A percentile compares a stretch with the other conserved stretches of the same genome.
These are phyloP conservation scores for Carassius gibelio DNA, from an alignment of 2,113 vertebrate genomes.

Conservation along the genomic window DNA sequence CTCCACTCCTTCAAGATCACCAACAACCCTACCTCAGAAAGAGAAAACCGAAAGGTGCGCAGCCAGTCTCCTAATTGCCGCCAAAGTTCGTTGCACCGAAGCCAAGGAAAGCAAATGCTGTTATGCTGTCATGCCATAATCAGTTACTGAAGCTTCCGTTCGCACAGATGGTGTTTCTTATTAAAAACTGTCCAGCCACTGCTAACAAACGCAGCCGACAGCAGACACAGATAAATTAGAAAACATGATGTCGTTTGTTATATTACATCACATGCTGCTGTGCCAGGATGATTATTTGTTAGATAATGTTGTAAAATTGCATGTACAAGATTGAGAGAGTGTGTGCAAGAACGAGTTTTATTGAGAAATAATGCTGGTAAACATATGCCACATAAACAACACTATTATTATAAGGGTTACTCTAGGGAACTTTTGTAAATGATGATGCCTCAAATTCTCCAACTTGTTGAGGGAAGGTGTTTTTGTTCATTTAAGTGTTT, in stretches of 20 bases:
- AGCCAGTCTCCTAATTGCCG: background rate
- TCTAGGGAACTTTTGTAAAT: too few relatives aligned
- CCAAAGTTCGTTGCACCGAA: background rate
- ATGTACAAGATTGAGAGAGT: conserved; percentile 33
- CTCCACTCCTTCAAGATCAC: conserved; percentile 93
- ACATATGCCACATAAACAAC: background rate
- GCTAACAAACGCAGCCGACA: conserved; percentile 27
- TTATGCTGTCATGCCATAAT: conserved; percentile 28
- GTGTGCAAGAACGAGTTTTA: background rate
- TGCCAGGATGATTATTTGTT: background rate
- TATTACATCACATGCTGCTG: conserved; percentile 48
- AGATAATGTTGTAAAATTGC: conserved; percentile 65
- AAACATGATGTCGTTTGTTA: conserved; percentile 67
- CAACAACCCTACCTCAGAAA: conserved; percentile 92
- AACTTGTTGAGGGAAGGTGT: too few relatives aligned
- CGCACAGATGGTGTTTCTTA: conserved; percentile 72
- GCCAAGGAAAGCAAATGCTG: background rate
- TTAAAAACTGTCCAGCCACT: conserved; percentile 64
- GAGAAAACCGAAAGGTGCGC: conserved; percentile 94
- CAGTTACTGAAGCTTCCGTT: conserved; percentile 57
- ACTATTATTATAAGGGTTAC: background rate
- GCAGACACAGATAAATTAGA: conserved; percentile 33
- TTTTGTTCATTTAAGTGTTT: background rate
- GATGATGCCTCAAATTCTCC: background rate
- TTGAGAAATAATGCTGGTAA: background rate